Conservation (phyloP, 2,113 vertebrate genomes). For the Aviceda subcristata region DNA sequence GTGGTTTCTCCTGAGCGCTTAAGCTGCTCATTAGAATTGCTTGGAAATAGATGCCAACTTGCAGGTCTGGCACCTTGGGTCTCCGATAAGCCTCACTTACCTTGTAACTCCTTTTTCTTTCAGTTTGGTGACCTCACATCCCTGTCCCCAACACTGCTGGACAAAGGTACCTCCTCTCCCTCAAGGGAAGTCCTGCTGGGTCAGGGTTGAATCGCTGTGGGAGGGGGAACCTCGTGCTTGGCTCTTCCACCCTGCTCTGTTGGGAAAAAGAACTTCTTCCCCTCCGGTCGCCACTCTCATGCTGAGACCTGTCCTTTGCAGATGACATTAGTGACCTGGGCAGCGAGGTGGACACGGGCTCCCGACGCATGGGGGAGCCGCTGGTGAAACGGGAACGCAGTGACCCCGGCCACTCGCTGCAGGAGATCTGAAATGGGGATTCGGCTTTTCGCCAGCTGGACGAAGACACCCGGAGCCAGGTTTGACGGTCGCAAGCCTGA, state of each 20-base stretch:
- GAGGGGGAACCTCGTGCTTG: rapidly evolving
- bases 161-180: conserved; percentile 83
- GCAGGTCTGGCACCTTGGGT: neutral
- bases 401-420: conserved; percentile 86
- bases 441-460: neutral
- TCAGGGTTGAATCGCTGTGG: neutral
- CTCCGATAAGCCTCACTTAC: neutral
- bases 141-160: conserved; percentile 86
- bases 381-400: conserved; percentile 90
- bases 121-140: conserved; percentile 93
- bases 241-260: neutral
- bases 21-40: neutral
- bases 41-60: neutral
- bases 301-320: conserved; percentile 49
- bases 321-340: conserved; percentile 83
- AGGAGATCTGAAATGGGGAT: conserved; percentile 80
- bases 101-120: conserved; percentile 14
- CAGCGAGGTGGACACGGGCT: conserved; percentile 69
- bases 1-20: neutral
- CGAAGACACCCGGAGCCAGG: neutral
- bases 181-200: neutral
- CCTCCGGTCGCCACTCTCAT: rapidly evolving
- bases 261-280: neutral
- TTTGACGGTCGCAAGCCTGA: neutral
- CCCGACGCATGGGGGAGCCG: conserved; percentile 76